Conservation (phyloP, 1,140 invertebrate genomes). For the Platyscapa corneri region DNA sequence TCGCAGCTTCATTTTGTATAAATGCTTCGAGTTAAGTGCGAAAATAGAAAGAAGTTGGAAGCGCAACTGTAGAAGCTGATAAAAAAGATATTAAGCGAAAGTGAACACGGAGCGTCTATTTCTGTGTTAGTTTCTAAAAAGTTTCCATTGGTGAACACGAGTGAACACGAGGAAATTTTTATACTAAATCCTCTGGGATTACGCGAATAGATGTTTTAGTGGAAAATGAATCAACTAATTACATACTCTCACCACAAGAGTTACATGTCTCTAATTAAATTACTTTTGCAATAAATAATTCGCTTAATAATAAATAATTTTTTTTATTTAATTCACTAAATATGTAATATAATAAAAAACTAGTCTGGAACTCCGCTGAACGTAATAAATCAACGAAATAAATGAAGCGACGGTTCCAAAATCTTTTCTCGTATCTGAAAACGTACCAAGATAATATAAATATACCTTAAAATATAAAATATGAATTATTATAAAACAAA, state of each 20-base stretch:
- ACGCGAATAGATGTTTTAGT: neutral
- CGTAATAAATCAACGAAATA: no score
- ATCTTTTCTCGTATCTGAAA: no score
- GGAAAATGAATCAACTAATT: neutral
- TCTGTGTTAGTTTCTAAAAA: neutral
- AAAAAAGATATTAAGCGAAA: neutral
- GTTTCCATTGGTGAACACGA: neutral
- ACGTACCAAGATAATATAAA: no score
- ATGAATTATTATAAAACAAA: no score
- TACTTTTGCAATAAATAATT: no score
- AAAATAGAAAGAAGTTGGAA: slow-evolving; percentile 2
- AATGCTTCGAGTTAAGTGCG: slow-evolving; percentile 23
- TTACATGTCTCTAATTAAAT: no score
- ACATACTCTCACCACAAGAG: neutral
- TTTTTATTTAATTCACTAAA: no score
- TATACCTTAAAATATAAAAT: no score
- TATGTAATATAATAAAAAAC: no score
- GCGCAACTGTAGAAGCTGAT: neutral
- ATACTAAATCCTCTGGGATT: neutral
- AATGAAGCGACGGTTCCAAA: no score
- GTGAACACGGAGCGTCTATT: neutral
- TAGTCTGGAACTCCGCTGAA: no score
- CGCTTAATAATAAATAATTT: no score
- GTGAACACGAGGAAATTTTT: neutral
- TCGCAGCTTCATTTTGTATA: slow-evolving; percentile 23